These are phyloP conservation scores for Sebastes trivittatus DNA, from an alignment of 2,797 vertebrate species.

Conservation along the genomic window DNA sequence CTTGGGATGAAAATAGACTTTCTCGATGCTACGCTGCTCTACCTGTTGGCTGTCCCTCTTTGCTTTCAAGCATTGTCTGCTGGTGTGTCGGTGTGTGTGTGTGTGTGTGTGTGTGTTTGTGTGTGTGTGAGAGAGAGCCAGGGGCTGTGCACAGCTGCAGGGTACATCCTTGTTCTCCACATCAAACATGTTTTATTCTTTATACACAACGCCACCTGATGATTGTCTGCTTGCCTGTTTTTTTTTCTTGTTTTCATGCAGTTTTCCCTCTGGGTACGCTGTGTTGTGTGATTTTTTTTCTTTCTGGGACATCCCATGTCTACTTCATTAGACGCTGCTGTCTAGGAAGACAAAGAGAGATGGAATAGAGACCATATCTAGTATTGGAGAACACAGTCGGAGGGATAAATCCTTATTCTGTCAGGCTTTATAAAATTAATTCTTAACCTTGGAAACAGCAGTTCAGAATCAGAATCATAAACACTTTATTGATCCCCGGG, in stretches of 20 bases:
- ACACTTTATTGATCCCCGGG: too few relatives aligned
- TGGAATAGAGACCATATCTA: not conserved
- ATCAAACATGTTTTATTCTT: constrained; percentile 13
- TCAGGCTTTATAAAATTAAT: not conserved
- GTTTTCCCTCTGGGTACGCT: not conserved
- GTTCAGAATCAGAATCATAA: not conserved
- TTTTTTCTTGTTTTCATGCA: not conserved
- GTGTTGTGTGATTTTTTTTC: not conserved
- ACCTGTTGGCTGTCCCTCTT: not conserved
- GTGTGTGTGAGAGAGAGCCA: not conserved
- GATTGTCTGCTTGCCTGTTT: not conserved
- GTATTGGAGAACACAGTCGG: too few relatives aligned
- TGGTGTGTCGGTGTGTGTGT: not conserved
- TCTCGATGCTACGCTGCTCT: not conserved
- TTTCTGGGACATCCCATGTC: not conserved
- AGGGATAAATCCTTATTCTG: not conserved
- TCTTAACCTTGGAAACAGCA: not conserved
- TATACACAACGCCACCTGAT: not conserved
- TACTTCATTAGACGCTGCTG: not conserved
- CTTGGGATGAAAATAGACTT: not conserved
- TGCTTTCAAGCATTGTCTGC: not conserved
- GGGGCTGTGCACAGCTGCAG: not conserved
- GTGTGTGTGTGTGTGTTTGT: not conserved
- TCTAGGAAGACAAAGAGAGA: not conserved
- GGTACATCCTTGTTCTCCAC: constrained; percentile 22